Percentiles rank a stretch among this genome's conserved stretches.
Conservation (phyloP, 2,888 invertebrate species). For the Ramazzottius varieornatus region DNA sequence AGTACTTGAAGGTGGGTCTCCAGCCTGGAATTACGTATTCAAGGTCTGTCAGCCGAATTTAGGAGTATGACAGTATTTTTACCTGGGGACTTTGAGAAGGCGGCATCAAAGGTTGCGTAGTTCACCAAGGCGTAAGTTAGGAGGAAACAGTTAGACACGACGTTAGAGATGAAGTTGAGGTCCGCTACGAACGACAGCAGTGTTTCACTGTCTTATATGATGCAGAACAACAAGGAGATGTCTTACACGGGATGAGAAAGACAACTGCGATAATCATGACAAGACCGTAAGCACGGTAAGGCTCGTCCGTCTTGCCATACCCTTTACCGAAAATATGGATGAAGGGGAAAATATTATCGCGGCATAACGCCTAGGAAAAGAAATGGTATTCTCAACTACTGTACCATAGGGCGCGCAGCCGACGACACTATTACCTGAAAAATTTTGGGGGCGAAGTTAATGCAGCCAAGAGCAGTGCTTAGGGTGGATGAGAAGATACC, state of each 20-base stretch:
- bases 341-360: constrained; percentile 76
- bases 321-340: constrained; percentile 62
- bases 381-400: not conserved
- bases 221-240: not conserved
- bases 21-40: constrained; percentile 14
- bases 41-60: not conserved
- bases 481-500: constrained; percentile 92
- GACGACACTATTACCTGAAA: constrained; percentile 21
- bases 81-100: constrained; percentile 22
- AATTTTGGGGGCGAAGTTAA: constrained; percentile 61
- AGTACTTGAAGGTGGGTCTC: constrained; percentile 22
- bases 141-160: constrained; percentile 23
- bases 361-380: constrained; percentile 44
- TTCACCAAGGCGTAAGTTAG: constrained; percentile 24
- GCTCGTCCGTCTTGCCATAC: constrained; percentile 29
- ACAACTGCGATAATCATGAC: constrained; percentile 59
- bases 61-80: constrained; percentile 3
- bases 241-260: constrained; percentile 67
- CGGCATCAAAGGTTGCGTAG: constrained; percentile 24
- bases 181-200: constrained; percentile 15
- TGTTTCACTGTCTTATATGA: not conserved
- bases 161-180: constrained; percentile 21
- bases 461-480: constrained; percentile 75
- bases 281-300: constrained; percentile 63
- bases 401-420: not conserved